Conservation (phyloP, 1,140 invertebrate species). For the Drosophila busckii region DNA sequence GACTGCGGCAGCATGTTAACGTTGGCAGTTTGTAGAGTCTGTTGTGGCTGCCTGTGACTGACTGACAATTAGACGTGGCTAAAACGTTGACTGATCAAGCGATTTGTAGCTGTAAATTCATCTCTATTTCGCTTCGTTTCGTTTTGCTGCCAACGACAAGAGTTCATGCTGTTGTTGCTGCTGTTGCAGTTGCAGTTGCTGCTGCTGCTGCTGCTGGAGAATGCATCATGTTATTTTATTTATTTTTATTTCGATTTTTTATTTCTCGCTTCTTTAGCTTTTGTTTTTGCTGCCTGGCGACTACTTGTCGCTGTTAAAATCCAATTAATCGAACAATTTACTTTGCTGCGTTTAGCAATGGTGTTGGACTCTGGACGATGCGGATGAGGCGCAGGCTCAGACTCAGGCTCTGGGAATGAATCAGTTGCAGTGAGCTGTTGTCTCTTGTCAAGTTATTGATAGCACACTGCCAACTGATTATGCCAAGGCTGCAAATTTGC, state of each 20-base stretch:
- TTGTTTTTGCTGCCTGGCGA: conserved; percentile 52
- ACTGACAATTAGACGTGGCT: conserved; percentile 76
- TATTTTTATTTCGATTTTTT: conserved; percentile 8
- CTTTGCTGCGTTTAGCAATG: conserved; percentile 75
- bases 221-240: conserved; percentile 33
- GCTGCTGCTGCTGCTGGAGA: conserved; percentile 22
- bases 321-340: conserved; percentile 79
- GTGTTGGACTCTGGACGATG: conserved; percentile 42
- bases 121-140: conserved; percentile 71
- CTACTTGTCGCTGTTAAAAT: conserved; percentile 78
- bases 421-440: conserved; percentile 27
- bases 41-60: conserved; percentile 51
- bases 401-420: conserved; percentile 29
- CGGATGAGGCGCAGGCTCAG: conserved; percentile 2
- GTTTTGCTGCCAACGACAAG: conserved; percentile 40
- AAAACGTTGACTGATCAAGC: conserved; percentile 78
- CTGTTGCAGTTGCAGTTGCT: conserved; percentile 20
- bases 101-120: conserved; percentile 79
- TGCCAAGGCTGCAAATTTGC: no score
- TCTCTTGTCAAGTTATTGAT: no score
- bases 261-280: conserved; percentile 36
- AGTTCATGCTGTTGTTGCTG: conserved; percentile 45
- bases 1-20: neutral
- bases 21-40: conserved; percentile 4
- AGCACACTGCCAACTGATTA: no score